These are phyloP conservation scores for Lynx canadensis DNA, from an alignment of 2,113 vertebrate genomes.

Conservation along the genomic window DNA sequence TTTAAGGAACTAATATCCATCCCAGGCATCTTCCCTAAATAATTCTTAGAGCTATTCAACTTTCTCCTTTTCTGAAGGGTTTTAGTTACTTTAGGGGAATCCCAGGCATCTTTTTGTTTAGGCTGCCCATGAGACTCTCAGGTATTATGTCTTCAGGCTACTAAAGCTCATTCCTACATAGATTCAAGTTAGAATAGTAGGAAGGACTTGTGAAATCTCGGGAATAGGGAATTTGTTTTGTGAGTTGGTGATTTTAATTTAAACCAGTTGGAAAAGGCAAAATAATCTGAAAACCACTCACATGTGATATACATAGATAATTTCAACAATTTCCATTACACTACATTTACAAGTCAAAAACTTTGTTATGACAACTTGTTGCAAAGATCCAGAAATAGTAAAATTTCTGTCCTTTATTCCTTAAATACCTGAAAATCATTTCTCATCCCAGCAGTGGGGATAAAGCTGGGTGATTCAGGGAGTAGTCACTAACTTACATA, in stretches of 20 bases:
- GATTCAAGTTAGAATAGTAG: background rate
- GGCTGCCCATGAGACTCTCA: background rate
- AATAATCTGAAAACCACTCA: constrained; percentile 42
- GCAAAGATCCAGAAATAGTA: constrained; percentile 61
- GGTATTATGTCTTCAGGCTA: background rate
- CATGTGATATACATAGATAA: background rate
- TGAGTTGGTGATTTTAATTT: constrained; percentile 24
- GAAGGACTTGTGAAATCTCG: background rate
- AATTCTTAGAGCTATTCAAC: background rate
- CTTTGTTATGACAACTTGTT: background rate
- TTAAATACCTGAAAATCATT: constrained; percentile 11
- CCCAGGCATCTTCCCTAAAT: background rate
- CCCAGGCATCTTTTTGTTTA: background rate
- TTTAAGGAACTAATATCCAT: background rate
- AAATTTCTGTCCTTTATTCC: constrained; percentile 32
- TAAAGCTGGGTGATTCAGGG: background rate
- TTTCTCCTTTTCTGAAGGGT: background rate
- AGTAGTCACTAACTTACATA: background rate
- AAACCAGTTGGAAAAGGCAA: constrained; percentile 7
- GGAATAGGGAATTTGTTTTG: background rate
- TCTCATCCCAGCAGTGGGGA: background rate
- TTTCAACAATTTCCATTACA: constrained; percentile 3
- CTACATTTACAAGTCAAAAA: constrained; percentile 41
- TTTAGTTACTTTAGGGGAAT: background rate
- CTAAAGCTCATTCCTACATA: background rate